phyloP scores from a whole-genome alignment of 1,140 invertebrate genomes.

The Lysiphlebus fabarum region DNA sequence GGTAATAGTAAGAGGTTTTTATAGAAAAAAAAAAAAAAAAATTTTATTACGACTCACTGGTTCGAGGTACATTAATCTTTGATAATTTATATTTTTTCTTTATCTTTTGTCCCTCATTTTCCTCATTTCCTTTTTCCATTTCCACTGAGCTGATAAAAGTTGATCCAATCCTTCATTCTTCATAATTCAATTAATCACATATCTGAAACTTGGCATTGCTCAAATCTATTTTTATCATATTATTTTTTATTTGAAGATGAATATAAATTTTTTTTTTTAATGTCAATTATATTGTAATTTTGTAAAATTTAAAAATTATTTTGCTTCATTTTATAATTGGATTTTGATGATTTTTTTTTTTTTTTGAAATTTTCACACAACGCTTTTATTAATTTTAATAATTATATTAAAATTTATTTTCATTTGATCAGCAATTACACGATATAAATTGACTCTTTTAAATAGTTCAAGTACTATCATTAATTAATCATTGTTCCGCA shows the following conservation, averaged over 20 bases:
- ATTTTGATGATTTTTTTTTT: neutral
- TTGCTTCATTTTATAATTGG: too few species aligned
- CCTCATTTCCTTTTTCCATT: neutral
- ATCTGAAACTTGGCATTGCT: constrained; percentile 7
- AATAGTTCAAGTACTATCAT: constrained; percentile 20
- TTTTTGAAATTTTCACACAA: neutral
- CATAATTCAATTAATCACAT: constrained; percentile 10
- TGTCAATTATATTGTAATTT: neutral
- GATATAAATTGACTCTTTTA: constrained; percentile 18
- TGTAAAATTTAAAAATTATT: too few species aligned
- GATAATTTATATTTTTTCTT: neutral
- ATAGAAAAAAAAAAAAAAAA: neutral
- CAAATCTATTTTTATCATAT: constrained; percentile 4
- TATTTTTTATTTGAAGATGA: neutral
- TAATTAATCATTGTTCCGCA: constrained; percentile 18
- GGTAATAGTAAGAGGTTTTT: neutral
- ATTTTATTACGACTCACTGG: neutral
- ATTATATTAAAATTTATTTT: constrained; percentile 7
- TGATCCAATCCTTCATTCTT: constrained; percentile 17
- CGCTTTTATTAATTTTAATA: too few species aligned
- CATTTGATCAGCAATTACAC: constrained; percentile 10
- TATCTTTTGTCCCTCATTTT: neutral
- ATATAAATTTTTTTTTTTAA: neutral
- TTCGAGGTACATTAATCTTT: too few species aligned
- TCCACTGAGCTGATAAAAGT: constrained; percentile 20